Evolutionary conservation across 2,888 invertebrate genomes (phyloP).

Genomic region (Sericinus montela): DNA sequence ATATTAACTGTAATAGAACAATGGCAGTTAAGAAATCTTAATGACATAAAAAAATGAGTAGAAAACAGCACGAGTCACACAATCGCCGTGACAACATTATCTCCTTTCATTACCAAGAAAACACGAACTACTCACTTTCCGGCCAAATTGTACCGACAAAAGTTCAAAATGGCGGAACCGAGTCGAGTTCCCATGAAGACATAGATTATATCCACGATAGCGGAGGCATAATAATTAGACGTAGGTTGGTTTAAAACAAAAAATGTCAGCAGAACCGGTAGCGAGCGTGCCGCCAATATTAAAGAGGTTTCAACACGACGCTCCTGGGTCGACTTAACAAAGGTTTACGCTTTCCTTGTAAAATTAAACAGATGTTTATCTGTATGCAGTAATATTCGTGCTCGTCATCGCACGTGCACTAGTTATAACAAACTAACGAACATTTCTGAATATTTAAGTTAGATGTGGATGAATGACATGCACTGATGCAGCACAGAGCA

Average conservation of each 20-base stretch:
- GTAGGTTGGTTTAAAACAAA: constrained; percentile 48
- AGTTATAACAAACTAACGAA: constrained; percentile 61
- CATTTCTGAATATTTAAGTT: constrained; percentile 30
- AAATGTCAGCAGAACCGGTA: constrained; percentile 58
- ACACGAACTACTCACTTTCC: constrained; percentile 42
- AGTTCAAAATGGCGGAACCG: constrained; percentile 58
- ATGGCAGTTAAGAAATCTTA: constrained; percentile 27
- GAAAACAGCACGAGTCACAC: constrained; percentile 47
- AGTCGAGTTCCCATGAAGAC: constrained; percentile 66
- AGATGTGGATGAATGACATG: constrained; percentile 24
- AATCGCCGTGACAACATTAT: constrained; percentile 43
- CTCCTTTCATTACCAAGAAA: constrained; percentile 66
- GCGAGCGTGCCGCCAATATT: constrained; percentile 70
- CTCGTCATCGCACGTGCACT: constrained; percentile 64
- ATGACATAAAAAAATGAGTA: constrained; percentile 52
- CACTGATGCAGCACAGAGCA: too few relatives aligned
- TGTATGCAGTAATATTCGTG: constrained; percentile 56
- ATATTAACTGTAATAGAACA: constrained; percentile 20
- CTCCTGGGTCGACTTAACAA: constrained; percentile 48
- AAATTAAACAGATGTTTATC: constrained; percentile 73
- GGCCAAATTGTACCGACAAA: constrained; percentile 57
- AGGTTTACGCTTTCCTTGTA: constrained; percentile 67
- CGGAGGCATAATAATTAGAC: constrained; percentile 68
- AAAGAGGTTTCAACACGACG: constrained; percentile 47
- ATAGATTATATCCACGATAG: constrained; percentile 66